Evolutionary conservation across 2,113 vertebrate genomes (phyloP).

Genomic region (Eulemur rufifrons): DNA sequence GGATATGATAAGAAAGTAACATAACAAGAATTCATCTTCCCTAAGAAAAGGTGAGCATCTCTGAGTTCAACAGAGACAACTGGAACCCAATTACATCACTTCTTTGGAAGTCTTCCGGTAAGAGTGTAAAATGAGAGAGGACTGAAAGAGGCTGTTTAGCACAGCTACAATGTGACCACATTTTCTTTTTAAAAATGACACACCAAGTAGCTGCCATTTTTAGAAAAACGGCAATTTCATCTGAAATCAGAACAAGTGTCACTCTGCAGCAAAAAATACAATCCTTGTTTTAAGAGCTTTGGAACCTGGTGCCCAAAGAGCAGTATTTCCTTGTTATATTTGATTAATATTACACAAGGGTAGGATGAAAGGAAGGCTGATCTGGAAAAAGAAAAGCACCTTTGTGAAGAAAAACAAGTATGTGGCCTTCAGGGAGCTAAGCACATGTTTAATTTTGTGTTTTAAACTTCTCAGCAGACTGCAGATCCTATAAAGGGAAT

Average conservation of each 20-base stretch:
- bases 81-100: conserved; percentile 41
- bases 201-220: conserved; percentile 35
- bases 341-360: conserved; percentile 54
- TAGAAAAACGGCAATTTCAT: conserved; percentile 46
- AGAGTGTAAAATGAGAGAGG: conserved; percentile 22
- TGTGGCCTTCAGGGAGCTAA: conserved; percentile 47
- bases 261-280: conserved; percentile 24
- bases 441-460: conserved; percentile 68
- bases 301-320: background rate
- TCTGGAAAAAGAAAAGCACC: conserved; percentile 57
- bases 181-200: conserved; percentile 42
- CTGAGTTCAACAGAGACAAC: conserved; percentile 49
- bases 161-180: background rate
- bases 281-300: conserved; percentile 30
- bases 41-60: conserved; percentile 46
- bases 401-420: conserved; percentile 54
- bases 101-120: conserved; percentile 3
- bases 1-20: conserved; percentile 48
- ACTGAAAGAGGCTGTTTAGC: conserved; percentile 46
- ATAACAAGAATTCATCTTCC: conserved; percentile 23
- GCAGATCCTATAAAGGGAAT: conserved; percentile 74
- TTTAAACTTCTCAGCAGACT: conserved; percentile 70
- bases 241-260: conserved; percentile 40
- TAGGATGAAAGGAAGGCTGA: background rate
- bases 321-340: conserved; percentile 33